Base-by-base conservation (phyloP, 92 coral and sea anemone species). In the Porites rus region DNA sequence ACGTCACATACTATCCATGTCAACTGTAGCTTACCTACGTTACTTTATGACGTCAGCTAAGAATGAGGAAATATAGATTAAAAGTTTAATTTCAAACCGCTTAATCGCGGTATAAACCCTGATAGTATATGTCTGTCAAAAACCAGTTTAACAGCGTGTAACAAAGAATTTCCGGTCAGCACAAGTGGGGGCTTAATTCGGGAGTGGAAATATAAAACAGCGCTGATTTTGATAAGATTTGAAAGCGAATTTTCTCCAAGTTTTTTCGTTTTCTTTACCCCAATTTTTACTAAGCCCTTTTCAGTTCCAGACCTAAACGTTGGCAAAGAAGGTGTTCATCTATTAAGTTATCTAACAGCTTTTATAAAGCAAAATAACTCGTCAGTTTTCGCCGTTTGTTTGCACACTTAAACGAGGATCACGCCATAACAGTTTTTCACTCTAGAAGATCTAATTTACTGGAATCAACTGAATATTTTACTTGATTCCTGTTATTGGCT, bases 151-250 rank as follows among this genome's bases (percentile, higher is more conserved):
- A 10, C 9, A 28, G 75, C 25, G 66, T 66, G 76, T 80, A 80
- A 51, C 75, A 51, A 66, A 22, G 75, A 80, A 68, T 80, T 80
- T 68, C 76, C 84, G 84, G 76, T 51, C 76, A 17, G 21, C 74
- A 2, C 76, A 66, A 50, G 56, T 17, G 75, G 74, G 51, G 75
- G 84, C 24, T 22, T 7, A 24, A 7, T 51, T 16, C 9, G 28
- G 66, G 75, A 53, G 53, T 53, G 53, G 65, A 3, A 21, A 22
- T 51, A 13, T 13, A 53, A 51, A 52, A 28, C 75, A 69, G 52
- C 75, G 11, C 24, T 51, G 75, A 80, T 67, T 80, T 66, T 20
- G 76, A 4, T 16, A 3, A 7, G 21, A 28, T 16, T 51, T 52
- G 0, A 51, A 53, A 3, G 7, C 58, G n/a, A 10, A 17, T 46